Conservation (phyloP, 2,113 vertebrate genomes). For the Plotosus lineatus region DNA sequence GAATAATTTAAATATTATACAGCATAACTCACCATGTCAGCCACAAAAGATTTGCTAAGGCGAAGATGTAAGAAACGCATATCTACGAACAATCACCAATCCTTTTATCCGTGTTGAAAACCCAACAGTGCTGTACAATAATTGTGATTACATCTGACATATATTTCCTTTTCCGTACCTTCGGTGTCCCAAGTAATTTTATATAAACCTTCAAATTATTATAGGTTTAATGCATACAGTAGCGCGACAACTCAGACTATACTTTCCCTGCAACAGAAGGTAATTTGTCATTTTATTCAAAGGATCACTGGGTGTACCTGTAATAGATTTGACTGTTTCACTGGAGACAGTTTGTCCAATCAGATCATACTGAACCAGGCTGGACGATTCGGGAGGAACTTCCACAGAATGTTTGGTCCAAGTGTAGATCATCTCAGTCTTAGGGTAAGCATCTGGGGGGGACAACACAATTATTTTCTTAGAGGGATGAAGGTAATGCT, state of each 20-base stretch:
- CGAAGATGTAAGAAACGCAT: not conserved
- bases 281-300: constrained; percentile 5
- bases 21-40: not conserved
- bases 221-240: not conserved
- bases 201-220: constrained; percentile 6
- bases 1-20: constrained; percentile 7
- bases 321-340: constrained; percentile 96
- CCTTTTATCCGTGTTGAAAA: not conserved
- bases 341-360: constrained; percentile 94
- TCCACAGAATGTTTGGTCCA: constrained; percentile 99
- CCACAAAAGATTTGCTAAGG: not conserved
- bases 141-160: not conserved
- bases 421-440: constrained; percentile 97
- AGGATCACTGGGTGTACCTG: constrained; percentile 72
- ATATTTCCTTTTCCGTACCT: not conserved
- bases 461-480: constrained; percentile 18
- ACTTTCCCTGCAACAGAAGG: not conserved
- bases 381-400: constrained; percentile 95
- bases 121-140: constrained; percentile 4
- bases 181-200: not conserved
- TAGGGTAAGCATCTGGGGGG: constrained; percentile 92
- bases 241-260: not conserved
- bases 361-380: constrained; percentile 97
- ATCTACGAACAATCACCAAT: not conserved
- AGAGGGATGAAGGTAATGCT: not conserved